Evolutionary conservation across 2,113 vertebrate genomes (phyloP).

Genomic region (Clupea harengus): DNA sequence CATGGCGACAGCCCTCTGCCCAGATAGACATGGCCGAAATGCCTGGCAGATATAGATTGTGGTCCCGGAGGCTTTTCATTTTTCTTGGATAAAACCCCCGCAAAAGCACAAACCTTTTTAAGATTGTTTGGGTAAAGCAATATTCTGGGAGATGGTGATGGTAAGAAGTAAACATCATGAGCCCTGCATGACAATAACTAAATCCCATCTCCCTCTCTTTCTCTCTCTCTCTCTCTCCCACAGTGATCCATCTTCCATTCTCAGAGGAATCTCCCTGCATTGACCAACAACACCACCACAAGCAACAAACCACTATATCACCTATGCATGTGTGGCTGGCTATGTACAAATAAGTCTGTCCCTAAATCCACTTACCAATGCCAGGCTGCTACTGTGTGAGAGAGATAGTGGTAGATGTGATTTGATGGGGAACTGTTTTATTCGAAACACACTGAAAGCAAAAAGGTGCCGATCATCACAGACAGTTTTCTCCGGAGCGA

Average conservation of each 20-base stretch:
- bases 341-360: neutral
- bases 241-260: neutral
- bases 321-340: neutral
- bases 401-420: neutral
- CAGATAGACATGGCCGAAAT: constrained; percentile 8
- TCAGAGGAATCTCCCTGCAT: neutral
- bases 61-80: neutral
- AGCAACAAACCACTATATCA: neutral
- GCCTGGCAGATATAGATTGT: constrained; percentile 2
- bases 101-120: neutral
- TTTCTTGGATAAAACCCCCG: neutral
- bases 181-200: neutral
- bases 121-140: constrained; percentile 2
- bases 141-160: neutral
- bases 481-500: neutral
- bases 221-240: neutral
- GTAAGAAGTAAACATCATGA: constrained; percentile 18
- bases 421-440: neutral
- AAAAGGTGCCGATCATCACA: neutral
- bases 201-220: neutral
- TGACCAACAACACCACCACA: neutral
- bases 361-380: neutral
- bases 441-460: neutral
- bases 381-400: neutral
- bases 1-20: neutral